phyloP scores from a whole-genome alignment of 2,888 invertebrate species.

The Laspeyria flexula region DNA sequence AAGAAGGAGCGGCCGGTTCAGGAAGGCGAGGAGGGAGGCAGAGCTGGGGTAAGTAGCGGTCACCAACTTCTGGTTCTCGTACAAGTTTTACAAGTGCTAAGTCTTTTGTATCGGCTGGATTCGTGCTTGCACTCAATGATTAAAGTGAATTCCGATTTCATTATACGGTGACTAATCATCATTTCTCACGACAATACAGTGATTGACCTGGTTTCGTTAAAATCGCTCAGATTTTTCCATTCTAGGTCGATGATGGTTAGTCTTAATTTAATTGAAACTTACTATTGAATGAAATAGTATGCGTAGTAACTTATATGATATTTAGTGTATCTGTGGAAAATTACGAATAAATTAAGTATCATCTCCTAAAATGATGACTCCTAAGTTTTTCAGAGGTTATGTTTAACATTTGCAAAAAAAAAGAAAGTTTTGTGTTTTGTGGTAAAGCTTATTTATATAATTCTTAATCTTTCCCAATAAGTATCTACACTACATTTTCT shows the following conservation, averaged over 20 bases:
- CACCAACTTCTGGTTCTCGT: conserved; percentile 19
- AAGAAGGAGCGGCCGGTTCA: conserved; percentile 80
- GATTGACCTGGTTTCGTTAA: conserved; percentile 37
- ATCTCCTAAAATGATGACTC: background rate
- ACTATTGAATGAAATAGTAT: no score
- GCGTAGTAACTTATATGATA: no score
- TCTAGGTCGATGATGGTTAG: conserved; percentile 9
- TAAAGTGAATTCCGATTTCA: conserved; percentile 24
- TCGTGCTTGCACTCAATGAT: conserved; percentile 28
- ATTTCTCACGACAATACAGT: conserved; percentile 14
- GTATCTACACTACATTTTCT: no score
- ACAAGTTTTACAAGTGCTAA: conserved; percentile 16
- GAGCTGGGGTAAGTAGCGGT: conserved; percentile 71
- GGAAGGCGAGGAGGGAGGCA: conserved; percentile 86
- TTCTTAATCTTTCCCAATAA: no score
- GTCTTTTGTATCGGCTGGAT: conserved; percentile 16
- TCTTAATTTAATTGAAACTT: background rate
- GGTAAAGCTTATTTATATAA: no score
- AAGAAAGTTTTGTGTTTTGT: background rate
- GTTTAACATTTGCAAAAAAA: background rate
- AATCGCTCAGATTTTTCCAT: conserved; percentile 17
- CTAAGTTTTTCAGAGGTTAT: background rate
- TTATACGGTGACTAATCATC: conserved; percentile 31
- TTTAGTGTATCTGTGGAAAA: background rate
- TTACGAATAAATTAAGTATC: background rate